These are phyloP conservation scores for Paramormyrops hopkinsi DNA, from an alignment of 2,797 vertebrate genomes.

Conservation along the genomic window DNA sequence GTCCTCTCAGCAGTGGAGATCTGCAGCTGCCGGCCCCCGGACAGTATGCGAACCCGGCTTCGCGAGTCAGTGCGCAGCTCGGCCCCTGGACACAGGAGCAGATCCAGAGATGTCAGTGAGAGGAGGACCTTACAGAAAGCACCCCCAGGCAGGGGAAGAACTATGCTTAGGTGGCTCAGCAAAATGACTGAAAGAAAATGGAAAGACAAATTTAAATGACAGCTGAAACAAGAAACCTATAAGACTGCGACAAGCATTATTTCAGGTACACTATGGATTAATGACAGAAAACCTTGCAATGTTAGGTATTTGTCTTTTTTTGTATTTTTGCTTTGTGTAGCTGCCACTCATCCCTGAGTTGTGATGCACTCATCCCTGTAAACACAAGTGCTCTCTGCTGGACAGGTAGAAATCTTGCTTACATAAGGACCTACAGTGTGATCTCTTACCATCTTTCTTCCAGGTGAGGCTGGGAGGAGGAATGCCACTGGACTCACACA, in stretches of 20 bases:
- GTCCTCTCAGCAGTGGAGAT: slow-evolving; percentile 68
- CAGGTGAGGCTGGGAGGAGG: slow-evolving; percentile 84
- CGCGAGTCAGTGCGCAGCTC: slow-evolving; percentile 58
- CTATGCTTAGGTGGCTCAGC: not conserved
- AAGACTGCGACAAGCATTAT: not conserved
- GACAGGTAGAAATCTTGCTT: not conserved
- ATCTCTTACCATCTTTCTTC: slow-evolving; percentile 76
- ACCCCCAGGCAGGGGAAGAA: not conserved
- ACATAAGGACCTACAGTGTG: not conserved
- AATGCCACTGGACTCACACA: slow-evolving; percentile 90
- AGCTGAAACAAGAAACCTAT: not conserved
- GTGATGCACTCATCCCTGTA: not conserved
- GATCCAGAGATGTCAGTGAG: not conserved
- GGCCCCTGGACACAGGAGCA: slow-evolving; percentile 55
- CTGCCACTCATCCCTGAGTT: not conserved
- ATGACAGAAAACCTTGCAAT: not conserved
- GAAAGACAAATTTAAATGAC: not conserved
- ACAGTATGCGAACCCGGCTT: slow-evolving; percentile 68
- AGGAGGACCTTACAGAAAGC: not conserved
- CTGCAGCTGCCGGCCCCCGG: slow-evolving; percentile 87
- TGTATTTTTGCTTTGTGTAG: not conserved
- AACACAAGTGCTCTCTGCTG: not conserved
- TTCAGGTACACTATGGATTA: not conserved
- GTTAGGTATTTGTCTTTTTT: not conserved
- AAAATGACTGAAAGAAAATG: not conserved